A percentile compares a stretch with the other conserved stretches of the same genome.
Evolutionary conservation across 2,888 invertebrate genomes (phyloP).

Genomic region (Epinotia nisella): DNA sequence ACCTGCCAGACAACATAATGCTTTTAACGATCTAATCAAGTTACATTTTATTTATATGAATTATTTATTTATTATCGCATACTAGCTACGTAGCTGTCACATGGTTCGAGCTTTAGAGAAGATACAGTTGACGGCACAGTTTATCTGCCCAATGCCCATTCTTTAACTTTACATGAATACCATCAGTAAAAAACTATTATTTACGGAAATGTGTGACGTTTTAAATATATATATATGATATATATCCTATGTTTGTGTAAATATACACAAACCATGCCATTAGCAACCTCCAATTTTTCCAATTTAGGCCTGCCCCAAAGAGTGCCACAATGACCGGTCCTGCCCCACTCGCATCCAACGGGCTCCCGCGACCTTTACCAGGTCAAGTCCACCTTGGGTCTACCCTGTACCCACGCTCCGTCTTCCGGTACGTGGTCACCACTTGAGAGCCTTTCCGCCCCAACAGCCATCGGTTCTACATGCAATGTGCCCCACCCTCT

Average conservation of each 20-base stretch:
- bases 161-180: background rate
- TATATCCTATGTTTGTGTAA: too few species aligned
- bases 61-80: background rate
- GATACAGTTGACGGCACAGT: background rate
- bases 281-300: background rate
- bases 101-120: background rate
- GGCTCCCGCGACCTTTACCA: too few species aligned
- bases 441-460: too few species aligned
- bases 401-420: too few species aligned
- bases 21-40: conserved; percentile 47
- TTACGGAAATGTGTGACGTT: background rate
- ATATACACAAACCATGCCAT: too few species aligned
- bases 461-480: too few species aligned
- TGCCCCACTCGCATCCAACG: too few species aligned
- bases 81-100: background rate
- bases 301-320: too few species aligned
- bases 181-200: background rate
- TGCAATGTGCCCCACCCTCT: too few species aligned
- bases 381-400: too few species aligned
- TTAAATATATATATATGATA: background rate
- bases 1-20: conserved; percentile 45
- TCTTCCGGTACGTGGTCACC: too few species aligned
- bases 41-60: conserved; percentile 2
- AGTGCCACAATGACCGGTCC: too few species aligned
- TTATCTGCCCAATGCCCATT: background rate